Percentiles rank a stretch among this genome's conserved stretches.
Evolutionary conservation across 2,113 vertebrate species (phyloP).

Genomic region (Elephantulus edwardii): DNA sequence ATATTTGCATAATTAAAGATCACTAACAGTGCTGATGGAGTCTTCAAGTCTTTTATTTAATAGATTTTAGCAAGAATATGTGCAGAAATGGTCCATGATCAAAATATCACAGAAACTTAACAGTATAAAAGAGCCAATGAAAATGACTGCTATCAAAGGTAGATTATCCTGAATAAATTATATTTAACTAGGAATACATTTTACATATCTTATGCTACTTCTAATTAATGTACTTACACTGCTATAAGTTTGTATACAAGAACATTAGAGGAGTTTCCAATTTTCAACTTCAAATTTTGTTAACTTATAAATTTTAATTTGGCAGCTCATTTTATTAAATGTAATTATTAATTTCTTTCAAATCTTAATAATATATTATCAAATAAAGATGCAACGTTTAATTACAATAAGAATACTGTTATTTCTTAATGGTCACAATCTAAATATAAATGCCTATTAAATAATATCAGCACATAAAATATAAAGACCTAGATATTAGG

Average conservation of each 20-base stretch:
- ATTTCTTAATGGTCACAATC: constrained; percentile 33
- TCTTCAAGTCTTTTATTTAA: neutral
- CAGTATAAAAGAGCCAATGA: neutral
- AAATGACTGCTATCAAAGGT: constrained; percentile 18
- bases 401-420: neutral
- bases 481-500: too few relatives aligned
- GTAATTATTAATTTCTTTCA: constrained; percentile 29
- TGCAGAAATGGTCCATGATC: neutral
- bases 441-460: constrained; percentile 28
- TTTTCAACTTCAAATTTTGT: constrained; percentile 13
- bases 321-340: constrained; percentile 22
- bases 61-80: constrained; percentile 8
- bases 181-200: neutral
- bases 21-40: neutral
- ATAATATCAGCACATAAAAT: constrained; percentile 33
- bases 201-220: neutral
- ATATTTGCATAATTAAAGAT: neutral
- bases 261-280: neutral
- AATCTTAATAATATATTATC: constrained; percentile 25
- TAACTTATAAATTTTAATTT: constrained; percentile 37
- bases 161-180: constrained; percentile 4
- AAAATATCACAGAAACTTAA: neutral
- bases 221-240: neutral
- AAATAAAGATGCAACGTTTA: constrained; percentile 38
- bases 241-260: neutral